Evolutionary conservation across 2,888 invertebrate genomes (phyloP).

Genomic region (Drosophila infuscata): DNA sequence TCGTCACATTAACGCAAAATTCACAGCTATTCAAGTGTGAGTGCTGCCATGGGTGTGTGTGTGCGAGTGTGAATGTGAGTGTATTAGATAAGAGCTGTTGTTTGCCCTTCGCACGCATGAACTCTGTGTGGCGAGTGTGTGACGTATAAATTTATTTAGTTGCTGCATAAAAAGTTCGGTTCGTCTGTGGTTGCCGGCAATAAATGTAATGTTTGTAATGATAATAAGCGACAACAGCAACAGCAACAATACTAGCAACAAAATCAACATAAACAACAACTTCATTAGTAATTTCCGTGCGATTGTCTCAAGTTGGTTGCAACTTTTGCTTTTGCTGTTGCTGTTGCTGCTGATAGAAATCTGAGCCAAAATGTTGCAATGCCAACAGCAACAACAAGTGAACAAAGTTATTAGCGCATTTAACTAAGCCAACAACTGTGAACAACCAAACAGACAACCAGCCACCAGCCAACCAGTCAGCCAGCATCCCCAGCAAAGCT

Average conservation of each 20-base stretch:
- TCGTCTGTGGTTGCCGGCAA: slow-evolving; percentile 32
- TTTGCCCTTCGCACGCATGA: slow-evolving; percentile 77
- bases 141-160: slow-evolving; percentile 55
- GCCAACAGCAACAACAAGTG: slow-evolving; percentile 61
- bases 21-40: slow-evolving; percentile 29
- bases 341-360: slow-evolving; percentile 62
- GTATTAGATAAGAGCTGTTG: slow-evolving; percentile 59
- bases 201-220: slow-evolving; percentile 65
- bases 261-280: slow-evolving; percentile 58
- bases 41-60: slow-evolving; percentile 14
- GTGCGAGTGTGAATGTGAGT: slow-evolving; percentile 22
- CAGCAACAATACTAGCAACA: slow-evolving; percentile 19
- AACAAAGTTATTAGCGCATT: slow-evolving; percentile 81
- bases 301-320: slow-evolving; percentile 66
- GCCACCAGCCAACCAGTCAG: not conserved
- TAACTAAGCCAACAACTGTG: slow-evolving; percentile 71
- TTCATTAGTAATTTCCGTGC: slow-evolving; percentile 78
- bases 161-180: slow-evolving; percentile 47
- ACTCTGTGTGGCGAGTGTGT: slow-evolving; percentile 53
- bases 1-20: slow-evolving; percentile 33
- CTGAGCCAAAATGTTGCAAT: slow-evolving; percentile 73
- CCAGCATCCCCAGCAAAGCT: slow-evolving; percentile 52
- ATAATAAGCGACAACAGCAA: slow-evolving; percentile 29
- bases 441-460: slow-evolving; percentile 20
- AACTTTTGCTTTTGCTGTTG: slow-evolving; percentile 18